Conservation (phyloP, 2,113 vertebrate species). For the Isurus oxyrinchus region DNA sequence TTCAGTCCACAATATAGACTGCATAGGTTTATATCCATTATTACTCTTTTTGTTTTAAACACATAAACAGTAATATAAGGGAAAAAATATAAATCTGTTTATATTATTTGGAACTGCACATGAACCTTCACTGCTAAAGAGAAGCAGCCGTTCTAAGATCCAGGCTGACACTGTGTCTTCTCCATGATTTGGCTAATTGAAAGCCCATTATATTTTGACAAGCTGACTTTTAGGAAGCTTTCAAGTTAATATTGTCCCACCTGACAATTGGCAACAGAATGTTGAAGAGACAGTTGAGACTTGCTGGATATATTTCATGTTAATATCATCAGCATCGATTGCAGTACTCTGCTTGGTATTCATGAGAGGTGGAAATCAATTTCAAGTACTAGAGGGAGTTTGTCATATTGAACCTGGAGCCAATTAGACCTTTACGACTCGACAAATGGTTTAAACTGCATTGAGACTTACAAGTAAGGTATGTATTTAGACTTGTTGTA, state of each 20-base stretch:
- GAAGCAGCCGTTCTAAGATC: slow-evolving; percentile 9
- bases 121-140: not conserved
- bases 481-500: not conserved
- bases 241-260: slow-evolving; percentile 20
- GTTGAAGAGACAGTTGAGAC: slow-evolving; percentile 32
- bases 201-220: slow-evolving; percentile 24
- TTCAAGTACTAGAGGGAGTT: not conserved
- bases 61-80: not conserved
- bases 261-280: slow-evolving; percentile 23
- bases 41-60: not conserved
- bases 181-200: slow-evolving; percentile 30
- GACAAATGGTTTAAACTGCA: not conserved
- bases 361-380: slow-evolving; percentile 19
- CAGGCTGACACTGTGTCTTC: not conserved
- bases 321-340: not conserved
- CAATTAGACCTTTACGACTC: not conserved
- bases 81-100: not conserved
- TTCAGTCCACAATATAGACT: not conserved
- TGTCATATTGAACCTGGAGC: not conserved
- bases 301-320: slow-evolving; percentile 24
- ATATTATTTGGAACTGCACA: not conserved
- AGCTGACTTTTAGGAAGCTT: slow-evolving; percentile 25
- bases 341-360: slow-evolving; percentile 9
- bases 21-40: not conserved
- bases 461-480: not conserved